Evolutionary conservation across 1,140 invertebrate species (phyloP).

Genomic region (Nymphalis io): DNA sequence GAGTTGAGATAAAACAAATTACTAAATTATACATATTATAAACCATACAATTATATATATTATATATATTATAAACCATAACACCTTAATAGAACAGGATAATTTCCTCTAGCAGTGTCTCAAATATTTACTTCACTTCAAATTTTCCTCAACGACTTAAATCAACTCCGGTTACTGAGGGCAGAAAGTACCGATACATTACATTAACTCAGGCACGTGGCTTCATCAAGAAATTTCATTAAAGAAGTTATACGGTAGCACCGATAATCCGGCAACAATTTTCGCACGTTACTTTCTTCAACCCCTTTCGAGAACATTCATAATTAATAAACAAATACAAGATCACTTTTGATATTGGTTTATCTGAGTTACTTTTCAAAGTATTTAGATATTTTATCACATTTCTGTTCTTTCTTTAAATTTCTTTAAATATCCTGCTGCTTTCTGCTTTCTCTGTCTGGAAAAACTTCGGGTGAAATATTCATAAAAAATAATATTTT

Average conservation of each 20-base stretch:
- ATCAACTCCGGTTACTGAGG: not conserved
- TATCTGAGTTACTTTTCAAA: not conserved
- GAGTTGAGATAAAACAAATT: too few species aligned
- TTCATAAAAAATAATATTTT: too few species aligned
- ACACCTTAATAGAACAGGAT: not conserved
- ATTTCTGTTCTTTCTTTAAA: too few species aligned
- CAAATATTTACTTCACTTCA: not conserved
- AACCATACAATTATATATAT: too few species aligned
- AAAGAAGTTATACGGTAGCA: constrained; percentile 12
- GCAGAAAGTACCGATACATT: not conserved
- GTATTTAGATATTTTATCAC: not conserved
- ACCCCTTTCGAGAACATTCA: not conserved
- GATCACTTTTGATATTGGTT: not conserved
- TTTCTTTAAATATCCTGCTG: too few species aligned
- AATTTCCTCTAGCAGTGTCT: not conserved
- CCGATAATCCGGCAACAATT: constrained; percentile 21
- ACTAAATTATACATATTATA: too few species aligned
- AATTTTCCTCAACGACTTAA: not conserved
- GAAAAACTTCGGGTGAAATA: too few species aligned
- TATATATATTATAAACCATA: too few species aligned
- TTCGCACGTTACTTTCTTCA: constrained; percentile 8
- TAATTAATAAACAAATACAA: not conserved
- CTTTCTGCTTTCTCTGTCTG: too few species aligned
- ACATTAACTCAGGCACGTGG: not conserved
- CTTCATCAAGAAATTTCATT: constrained; percentile 11